Conservation (phyloP, 2,888 invertebrate genomes). For the Synanthedon andrenaeformis region DNA sequence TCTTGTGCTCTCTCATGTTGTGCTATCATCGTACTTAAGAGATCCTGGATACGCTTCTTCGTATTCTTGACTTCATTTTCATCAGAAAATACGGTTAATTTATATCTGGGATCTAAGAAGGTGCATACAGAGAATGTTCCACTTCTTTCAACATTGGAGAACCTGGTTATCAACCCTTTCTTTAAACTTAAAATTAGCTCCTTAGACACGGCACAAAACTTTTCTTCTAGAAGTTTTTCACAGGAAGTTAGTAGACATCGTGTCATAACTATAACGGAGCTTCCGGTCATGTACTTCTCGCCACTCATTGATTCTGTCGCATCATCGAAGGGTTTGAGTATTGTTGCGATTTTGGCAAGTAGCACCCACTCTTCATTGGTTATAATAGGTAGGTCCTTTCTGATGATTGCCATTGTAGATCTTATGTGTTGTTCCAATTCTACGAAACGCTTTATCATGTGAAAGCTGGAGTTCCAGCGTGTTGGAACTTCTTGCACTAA, state of each 20-base stretch:
- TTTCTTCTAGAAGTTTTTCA: constrained; percentile 1
- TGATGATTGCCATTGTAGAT: constrained; percentile 8
- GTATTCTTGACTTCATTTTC: no score
- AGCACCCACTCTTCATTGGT: constrained; percentile 13
- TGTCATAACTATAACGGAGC: constrained; percentile 12
- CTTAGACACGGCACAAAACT: no score
- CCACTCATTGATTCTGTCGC: not conserved
- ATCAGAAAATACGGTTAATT: no score
- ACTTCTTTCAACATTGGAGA: no score
- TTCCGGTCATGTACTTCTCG: constrained; percentile 13
- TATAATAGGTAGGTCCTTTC: constrained; percentile 8
- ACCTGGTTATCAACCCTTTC: no score
- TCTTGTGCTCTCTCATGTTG: no score
- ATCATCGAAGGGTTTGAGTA: not conserved
- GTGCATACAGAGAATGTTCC: no score
- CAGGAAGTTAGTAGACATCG: constrained; percentile 7
- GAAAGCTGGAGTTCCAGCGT: constrained; percentile 17
- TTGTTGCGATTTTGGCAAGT: constrained; percentile 1
- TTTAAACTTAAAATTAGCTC: no score
- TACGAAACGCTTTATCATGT: constrained; percentile 15
- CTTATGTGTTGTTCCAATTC: constrained; percentile 13
- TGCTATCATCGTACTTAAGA: no score
- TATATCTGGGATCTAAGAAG: no score
- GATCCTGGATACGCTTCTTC: no score
- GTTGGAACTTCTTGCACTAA: constrained; percentile 16